These are phyloP conservation scores for Caenorhabditis sulstoni DNA, from an alignment of 2,888 invertebrate genomes.

Conservation along the genomic window DNA sequence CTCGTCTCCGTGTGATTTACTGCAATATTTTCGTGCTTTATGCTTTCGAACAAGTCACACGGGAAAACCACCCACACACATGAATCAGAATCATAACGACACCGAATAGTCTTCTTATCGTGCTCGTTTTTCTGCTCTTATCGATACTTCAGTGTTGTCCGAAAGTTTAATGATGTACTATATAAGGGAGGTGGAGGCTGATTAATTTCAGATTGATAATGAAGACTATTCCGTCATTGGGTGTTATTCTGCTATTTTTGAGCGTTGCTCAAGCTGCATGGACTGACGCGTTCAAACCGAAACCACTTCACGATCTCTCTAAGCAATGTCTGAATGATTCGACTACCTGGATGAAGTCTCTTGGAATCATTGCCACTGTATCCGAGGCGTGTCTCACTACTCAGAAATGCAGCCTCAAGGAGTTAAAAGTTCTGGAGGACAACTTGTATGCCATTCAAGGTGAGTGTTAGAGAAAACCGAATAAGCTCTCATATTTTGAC, in stretches of 20 bases:
- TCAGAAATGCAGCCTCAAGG: slow-evolving; percentile 26
- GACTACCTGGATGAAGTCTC: slow-evolving; percentile 33
- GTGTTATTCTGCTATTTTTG: background rate
- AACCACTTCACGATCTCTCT: slow-evolving; percentile 24
- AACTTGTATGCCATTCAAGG: slow-evolving; percentile 44
- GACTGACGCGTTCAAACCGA: slow-evolving; percentile 35
- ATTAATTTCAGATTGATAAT: slow-evolving; percentile 7
- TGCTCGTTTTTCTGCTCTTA: slow-evolving; percentile 8
- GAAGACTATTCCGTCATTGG: background rate
- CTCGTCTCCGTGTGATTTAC: slow-evolving; percentile 45
- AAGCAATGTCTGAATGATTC: slow-evolving; percentile 41
- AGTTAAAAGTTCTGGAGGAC: slow-evolving; percentile 19
- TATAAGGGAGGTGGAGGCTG: background rate
- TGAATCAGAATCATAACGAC: slow-evolving; percentile 4
- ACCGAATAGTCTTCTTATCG: no score
- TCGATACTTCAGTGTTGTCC: slow-evolving; percentile 24
- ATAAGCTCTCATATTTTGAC: background rate
- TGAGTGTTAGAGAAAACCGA: slow-evolving; percentile 2
- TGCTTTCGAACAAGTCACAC: slow-evolving; percentile 34
- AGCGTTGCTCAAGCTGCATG: slow-evolving; percentile 7
- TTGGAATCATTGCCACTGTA: slow-evolving; percentile 24
- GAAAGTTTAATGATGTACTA: slow-evolving; percentile 28
- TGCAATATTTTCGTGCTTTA: slow-evolving; percentile 3
- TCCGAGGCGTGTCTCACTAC: slow-evolving; percentile 17
- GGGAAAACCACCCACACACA: slow-evolving; percentile 11